phyloP scores from a whole-genome alignment of 2,888 invertebrate species.

The Xanthorhoe spadicearia region DNA sequence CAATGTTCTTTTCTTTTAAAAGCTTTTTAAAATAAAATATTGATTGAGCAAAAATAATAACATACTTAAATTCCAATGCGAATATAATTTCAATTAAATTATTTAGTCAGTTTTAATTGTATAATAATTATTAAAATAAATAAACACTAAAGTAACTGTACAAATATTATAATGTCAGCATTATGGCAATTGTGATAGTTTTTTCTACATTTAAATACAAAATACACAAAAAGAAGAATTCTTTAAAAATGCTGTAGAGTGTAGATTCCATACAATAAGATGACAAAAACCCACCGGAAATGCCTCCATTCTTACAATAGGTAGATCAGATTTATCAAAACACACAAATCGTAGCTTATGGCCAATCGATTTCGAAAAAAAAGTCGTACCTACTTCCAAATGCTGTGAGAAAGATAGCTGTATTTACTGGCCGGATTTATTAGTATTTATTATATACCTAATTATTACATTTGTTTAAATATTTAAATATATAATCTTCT shows the following conservation, averaged over 20 bases:
- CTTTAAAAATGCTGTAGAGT: background rate
- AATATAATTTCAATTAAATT: background rate
- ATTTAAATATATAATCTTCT: constrained; percentile 6
- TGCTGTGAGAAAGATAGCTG: no score
- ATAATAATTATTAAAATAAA: constrained; percentile 13
- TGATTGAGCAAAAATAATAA: constrained; percentile 35
- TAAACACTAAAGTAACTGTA: constrained; percentile 12
- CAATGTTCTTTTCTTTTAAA: background rate
- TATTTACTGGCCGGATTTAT: background rate
- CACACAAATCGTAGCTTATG: no score
- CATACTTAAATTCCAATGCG: constrained; percentile 3
- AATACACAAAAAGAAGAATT: background rate
- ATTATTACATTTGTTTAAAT: background rate
- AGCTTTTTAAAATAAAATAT: constrained; percentile 8
- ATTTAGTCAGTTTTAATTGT: no score
- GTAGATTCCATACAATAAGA: no score
- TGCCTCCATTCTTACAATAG: no score
- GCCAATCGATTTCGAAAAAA: no score
- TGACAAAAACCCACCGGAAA: no score
- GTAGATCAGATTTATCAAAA: no score
- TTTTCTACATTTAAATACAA: background rate
- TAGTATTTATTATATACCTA: constrained; percentile 4
- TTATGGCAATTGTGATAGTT: constrained; percentile 27
- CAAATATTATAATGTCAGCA: constrained; percentile 27
- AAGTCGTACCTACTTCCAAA: no score